Conservation (phyloP, 2,888 invertebrate genomes). For the Tupiocoris notatus region DNA sequence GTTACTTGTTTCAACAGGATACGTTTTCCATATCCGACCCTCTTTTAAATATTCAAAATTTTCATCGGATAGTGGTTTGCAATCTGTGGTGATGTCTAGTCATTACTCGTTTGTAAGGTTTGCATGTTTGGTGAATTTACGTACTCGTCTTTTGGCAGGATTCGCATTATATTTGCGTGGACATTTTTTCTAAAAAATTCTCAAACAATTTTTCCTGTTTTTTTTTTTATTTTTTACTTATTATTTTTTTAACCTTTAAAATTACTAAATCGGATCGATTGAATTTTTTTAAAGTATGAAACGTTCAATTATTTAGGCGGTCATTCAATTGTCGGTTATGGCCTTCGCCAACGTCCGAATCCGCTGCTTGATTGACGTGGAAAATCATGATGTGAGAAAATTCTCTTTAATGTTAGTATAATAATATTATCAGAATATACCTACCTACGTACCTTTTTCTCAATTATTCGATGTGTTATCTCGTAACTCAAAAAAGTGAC, state of each 20-base stretch:
- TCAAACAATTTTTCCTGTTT: no score
- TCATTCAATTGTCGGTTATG: not conserved
- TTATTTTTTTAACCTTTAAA: no score
- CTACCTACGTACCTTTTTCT: not conserved
- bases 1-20: no score
- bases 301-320: not conserved
- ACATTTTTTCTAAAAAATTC: no score
- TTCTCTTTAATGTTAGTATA: not conserved
- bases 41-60: no score
- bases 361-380: not conserved
- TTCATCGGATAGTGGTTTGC: no score
- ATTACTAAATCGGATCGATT: no score
- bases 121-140: not conserved
- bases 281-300: not conserved
- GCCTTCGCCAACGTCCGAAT: not conserved
- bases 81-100: not conserved
- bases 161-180: not conserved
- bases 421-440: not conserved
- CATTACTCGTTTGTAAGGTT: not conserved
- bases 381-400: no score
- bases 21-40: no score
- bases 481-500: conserved; percentile 6
- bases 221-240: no score
- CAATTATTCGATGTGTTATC: not conserved
- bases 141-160: not conserved